A percentile compares a stretch with the other conserved stretches of the same genome.
Conservation (phyloP, 2,888 invertebrate genomes). For the Oxyscelio sp. region DNA sequence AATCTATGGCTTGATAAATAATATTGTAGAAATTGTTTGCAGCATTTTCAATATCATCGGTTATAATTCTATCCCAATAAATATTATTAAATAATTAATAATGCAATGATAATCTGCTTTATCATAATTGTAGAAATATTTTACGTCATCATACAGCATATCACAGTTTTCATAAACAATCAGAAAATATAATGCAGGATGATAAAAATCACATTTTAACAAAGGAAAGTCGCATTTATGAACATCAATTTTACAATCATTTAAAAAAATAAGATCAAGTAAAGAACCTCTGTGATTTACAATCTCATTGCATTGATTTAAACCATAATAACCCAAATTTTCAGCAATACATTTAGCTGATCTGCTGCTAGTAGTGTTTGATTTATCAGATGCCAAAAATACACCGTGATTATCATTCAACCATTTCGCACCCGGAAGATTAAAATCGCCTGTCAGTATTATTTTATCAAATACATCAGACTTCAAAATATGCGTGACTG, state of each 20-base stretch:
- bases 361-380: background rate
- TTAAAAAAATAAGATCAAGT: background rate
- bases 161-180: no score
- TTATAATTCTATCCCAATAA: background rate
- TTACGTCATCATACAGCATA: no score
- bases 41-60: background rate
- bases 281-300: background rate
- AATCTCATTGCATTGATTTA: background rate
- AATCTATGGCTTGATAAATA: background rate
- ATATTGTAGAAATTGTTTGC: background rate
- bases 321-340: background rate
- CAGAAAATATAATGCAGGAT: slow-evolving; percentile 2
- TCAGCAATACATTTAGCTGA: background rate
- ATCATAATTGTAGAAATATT: background rate
- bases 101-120: background rate
- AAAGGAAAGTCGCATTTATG: background rate
- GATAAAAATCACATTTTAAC: background rate
- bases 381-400: no score
- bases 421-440: background rate
- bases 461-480: background rate
- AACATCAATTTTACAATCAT: background rate
- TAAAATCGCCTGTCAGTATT: background rate
- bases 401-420: background rate
- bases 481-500: background rate
- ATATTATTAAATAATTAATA: background rate